Evolutionary conservation across 2,113 vertebrate species (phyloP).

Genomic region (Thamnophis sirtalis): DNA sequence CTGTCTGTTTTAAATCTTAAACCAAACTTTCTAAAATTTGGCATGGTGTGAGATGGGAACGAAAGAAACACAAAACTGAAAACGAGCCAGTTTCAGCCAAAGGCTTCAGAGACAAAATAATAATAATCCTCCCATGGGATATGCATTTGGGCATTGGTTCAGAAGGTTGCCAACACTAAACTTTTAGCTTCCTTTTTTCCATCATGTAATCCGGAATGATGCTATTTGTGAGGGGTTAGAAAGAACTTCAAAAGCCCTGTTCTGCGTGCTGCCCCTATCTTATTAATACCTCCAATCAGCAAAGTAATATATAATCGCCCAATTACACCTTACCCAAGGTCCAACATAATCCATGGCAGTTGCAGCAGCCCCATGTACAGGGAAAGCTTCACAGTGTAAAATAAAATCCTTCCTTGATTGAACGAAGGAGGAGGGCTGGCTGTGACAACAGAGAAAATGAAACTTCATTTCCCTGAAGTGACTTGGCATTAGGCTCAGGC

Average conservation of each 20-base stretch:
- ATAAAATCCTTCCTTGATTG: not conserved
- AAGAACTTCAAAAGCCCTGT: not conserved
- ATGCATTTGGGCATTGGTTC: not conserved
- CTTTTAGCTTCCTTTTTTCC: not conserved
- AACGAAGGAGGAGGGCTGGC: too few species aligned
- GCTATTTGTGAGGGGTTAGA: not conserved
- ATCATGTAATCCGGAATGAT: not conserved
- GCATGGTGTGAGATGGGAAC: not conserved
- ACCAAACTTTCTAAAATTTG: not conserved
- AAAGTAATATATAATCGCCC: not conserved
- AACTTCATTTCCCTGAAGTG: not conserved
- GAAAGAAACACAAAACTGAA: not conserved
- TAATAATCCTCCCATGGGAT: not conserved
- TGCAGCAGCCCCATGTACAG: too few species aligned
- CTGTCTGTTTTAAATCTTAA: not conserved
- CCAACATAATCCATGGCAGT: not conserved
- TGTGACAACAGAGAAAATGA: not conserved
- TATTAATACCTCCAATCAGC: not conserved
- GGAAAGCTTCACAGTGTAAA: not conserved
- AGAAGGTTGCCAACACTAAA: not conserved
- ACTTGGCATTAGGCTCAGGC: not conserved
- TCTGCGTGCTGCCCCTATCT: not conserved
- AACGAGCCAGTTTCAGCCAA: not conserved
- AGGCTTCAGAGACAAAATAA: not conserved
- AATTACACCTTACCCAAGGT: conserved; percentile 35